Percentiles rank a stretch among this genome's conserved stretches.
Conservation (phyloP, 2,797 vertebrate genomes). For the Menidia menidia region DNA sequence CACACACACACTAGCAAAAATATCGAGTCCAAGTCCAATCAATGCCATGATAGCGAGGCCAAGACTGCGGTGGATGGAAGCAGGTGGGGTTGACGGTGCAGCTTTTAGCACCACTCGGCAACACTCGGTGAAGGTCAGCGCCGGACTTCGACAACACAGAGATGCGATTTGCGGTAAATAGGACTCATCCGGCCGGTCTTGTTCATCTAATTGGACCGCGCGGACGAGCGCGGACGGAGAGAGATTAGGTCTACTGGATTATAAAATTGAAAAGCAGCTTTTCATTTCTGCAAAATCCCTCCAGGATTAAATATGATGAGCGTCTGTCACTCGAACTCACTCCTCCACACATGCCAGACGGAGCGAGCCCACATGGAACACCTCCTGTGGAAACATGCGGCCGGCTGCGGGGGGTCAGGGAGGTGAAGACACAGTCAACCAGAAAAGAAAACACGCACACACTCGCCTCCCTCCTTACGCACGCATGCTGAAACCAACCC, state of each 20-base stretch:
- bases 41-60: constrained; percentile 71
- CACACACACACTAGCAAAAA: constrained; percentile 12
- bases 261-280: constrained; percentile 84
- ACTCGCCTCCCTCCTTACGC: constrained; percentile 21
- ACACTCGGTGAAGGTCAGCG: constrained; percentile 60
- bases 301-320: constrained; percentile 81
- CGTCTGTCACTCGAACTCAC: constrained; percentile 73
- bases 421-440: constrained; percentile 54
- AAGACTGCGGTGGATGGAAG: constrained; percentile 74
- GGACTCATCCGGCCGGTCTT: constrained; percentile 56
- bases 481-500: constrained; percentile 53
- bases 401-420: constrained; percentile 39
- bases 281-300: constrained; percentile 80
- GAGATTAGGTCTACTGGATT: constrained; percentile 80
- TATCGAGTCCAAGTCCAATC: constrained; percentile 59
- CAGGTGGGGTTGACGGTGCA: constrained; percentile 63
- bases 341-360: constrained; percentile 13
- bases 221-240: constrained; percentile 49
- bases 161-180: constrained; percentile 45
- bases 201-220: constrained; percentile 79
- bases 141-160: constrained; percentile 7
- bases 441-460: constrained; percentile 37
- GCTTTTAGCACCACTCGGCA: constrained; percentile 54
- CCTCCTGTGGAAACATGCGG: constrained; percentile 42
- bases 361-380: constrained; percentile 33